Conservation (phyloP, 2,797 vertebrate genomes). For the Pantherophis vulpinus region DNA sequence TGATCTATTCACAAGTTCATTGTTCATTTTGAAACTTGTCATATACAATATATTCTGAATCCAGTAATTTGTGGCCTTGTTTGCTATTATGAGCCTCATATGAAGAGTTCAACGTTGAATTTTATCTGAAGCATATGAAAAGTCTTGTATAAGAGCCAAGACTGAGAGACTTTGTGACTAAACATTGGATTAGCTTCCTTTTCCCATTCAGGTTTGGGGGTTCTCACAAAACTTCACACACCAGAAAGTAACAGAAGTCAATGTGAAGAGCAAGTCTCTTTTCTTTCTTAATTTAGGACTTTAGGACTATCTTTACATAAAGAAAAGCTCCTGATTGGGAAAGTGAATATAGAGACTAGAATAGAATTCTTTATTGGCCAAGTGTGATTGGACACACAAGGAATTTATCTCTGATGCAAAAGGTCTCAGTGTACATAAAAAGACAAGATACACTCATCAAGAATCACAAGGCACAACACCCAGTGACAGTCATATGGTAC, state of each 20-base stretch:
- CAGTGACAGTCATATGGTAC: too few species aligned
- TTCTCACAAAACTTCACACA: not conserved
- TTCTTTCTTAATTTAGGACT: not conserved
- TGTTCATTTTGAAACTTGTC: conserved; percentile 16
- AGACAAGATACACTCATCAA: too few species aligned
- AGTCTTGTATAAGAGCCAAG: not conserved
- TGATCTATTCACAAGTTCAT: conserved; percentile 1
- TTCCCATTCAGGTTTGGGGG: not conserved
- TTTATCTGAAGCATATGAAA: not conserved
- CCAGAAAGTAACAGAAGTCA: not conserved
- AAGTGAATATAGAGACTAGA: not conserved
- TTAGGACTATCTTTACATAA: not conserved
- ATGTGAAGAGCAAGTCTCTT: not conserved
- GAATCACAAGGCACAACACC: too few species aligned
- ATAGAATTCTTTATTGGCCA: too few species aligned
- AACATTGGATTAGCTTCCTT: not conserved
- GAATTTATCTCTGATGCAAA: too few species aligned
- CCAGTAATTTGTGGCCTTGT: not conserved
- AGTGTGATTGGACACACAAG: too few species aligned
- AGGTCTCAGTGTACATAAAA: too few species aligned
- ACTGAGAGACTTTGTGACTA: not conserved
- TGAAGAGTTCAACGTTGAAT: not conserved
- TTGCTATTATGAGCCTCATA: conserved; percentile 8
- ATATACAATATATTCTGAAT: conserved; percentile 2
- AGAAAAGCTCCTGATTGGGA: not conserved